Evolutionary conservation across 2,888 invertebrate species (phyloP), one percentile per base, ranked within the genome.

Genomic region (Autographa pulchrina): DNA sequence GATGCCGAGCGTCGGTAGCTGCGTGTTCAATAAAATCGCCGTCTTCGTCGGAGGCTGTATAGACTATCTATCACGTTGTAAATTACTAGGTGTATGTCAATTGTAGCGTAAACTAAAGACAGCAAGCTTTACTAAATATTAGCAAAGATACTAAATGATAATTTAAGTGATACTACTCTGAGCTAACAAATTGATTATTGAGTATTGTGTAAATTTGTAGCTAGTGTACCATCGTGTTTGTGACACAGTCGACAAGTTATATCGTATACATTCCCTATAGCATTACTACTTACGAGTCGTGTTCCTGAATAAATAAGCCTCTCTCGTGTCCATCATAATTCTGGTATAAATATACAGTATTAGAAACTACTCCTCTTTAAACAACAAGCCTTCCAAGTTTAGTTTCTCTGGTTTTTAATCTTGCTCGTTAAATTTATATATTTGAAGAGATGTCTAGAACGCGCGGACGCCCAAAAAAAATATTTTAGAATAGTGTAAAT

Each of bases 1-100:
- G 5, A 38, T 35, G 6, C 35, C 9, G 35, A 35, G 9, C 9
- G 35, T 35, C 7, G 35, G 35, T 35, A 35, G 9, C 35, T 35
- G 32, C 32, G 32, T 32, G 32, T 32, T 32, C 3, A 32, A 35
- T 35, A 35, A 35, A 8, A 35, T 35, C 35, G 35, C 35, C 16
- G 43, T 14, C 16, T 14, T 43, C 13, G 11, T 41, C 43, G 48
- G 48, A 6, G n/a, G n/a, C n/a, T 48, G 48, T 48, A n/a, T 48
- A 48, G n/a, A n/a, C n/a, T 6, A 48, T 48, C 5, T 16, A 48
- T 48, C 14, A n/a, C 48, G n/a, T 48, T 48, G 48, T 48, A 48
- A 48, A 48, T 48, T 48, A 48, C 48, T 48, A 56, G 25, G 20
- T 56, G 20, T 54, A 56, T 56, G 54, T 56, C 54, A 56, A 56